These are phyloP conservation scores for Disparrhopalites patrizii DNA, from an alignment of 2,888 invertebrate species.

Conservation along the genomic window DNA sequence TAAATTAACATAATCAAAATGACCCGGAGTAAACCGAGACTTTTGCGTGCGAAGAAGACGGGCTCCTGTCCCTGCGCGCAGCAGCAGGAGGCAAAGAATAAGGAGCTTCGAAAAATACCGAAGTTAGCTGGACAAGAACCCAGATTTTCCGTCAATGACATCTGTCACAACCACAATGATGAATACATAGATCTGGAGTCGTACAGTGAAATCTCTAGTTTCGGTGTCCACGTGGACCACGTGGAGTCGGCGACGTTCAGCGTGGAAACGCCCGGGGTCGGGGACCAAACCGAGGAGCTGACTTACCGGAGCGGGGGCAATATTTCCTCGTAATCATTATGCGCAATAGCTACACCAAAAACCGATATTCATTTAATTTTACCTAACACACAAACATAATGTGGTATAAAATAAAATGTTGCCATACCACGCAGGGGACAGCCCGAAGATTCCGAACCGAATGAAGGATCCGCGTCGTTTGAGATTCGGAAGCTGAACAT, in stretches of 20 bases:
- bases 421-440: neutral
- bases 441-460: slow-evolving; percentile 10
- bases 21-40: slow-evolving; percentile 7
- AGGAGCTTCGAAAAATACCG: neutral
- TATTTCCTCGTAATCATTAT: slow-evolving; percentile 16
- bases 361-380: neutral
- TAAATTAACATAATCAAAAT: too few relatives aligned
- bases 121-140: neutral
- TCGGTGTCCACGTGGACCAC: slow-evolving; percentile 1
- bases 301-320: slow-evolving; percentile 11
- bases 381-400: neutral
- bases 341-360: too few relatives aligned
- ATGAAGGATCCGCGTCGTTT: slow-evolving; percentile 9
- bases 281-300: slow-evolving; percentile 9
- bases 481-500: slow-evolving; percentile 16
- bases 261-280: neutral
- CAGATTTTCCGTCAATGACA: neutral
- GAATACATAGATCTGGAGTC: slow-evolving; percentile 14
- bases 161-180: slow-evolving; percentile 7
- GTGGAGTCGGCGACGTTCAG: neutral
- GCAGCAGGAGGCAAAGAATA: neutral
- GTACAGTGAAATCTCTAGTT: slow-evolving; percentile 14
- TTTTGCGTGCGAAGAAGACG: neutral
- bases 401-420: neutral
- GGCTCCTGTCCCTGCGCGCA: slow-evolving; percentile 5